These are phyloP conservation scores for Cynaeus angustus DNA, from an alignment of 2,888 invertebrate species.

Conservation along the genomic window DNA sequence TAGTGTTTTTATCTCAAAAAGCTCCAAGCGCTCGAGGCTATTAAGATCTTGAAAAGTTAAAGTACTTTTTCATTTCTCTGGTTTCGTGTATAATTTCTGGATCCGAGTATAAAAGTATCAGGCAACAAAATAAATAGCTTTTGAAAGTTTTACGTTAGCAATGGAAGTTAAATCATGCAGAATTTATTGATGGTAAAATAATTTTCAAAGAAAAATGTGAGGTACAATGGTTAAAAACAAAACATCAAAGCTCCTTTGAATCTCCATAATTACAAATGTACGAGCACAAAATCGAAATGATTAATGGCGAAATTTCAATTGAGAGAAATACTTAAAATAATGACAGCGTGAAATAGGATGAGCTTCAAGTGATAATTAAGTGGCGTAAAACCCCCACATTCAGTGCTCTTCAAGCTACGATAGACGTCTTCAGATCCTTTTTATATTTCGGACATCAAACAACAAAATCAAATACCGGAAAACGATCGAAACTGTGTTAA, in stretches of 20 bases:
- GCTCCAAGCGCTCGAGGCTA: constrained; percentile 51
- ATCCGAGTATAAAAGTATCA: constrained; percentile 23
- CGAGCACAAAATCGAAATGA: constrained; percentile 42
- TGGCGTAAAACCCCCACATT: constrained; percentile 43
- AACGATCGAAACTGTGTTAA: constrained; percentile 11
- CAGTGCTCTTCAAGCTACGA: constrained; percentile 18
- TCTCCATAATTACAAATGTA: constrained; percentile 43
- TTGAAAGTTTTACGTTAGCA: constrained; percentile 35
- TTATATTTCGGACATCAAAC: no score
- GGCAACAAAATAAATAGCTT: constrained; percentile 35
- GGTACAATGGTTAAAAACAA: constrained; percentile 36
- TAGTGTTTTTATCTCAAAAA: constrained; percentile 52
- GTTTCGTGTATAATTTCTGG: constrained; percentile 47
- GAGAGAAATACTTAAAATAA: constrained; percentile 47
- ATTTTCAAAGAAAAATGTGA: constrained; percentile 26
- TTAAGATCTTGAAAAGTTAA: constrained; percentile 56
- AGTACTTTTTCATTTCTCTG: constrained; percentile 52
- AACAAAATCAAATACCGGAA: not conserved
- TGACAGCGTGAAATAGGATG: constrained; percentile 46
- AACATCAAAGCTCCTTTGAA: constrained; percentile 40
- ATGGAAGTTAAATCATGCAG: constrained; percentile 32
- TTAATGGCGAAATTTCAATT: constrained; percentile 47
- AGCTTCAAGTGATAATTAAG: constrained; percentile 48
- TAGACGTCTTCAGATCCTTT: constrained; percentile 13
- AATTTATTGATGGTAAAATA: constrained; percentile 41